Percentiles rank a stretch among this genome's conserved stretches.
phyloP scores from a whole-genome alignment of 2,888 invertebrate species.

The Muschampia plurimacula region DNA sequence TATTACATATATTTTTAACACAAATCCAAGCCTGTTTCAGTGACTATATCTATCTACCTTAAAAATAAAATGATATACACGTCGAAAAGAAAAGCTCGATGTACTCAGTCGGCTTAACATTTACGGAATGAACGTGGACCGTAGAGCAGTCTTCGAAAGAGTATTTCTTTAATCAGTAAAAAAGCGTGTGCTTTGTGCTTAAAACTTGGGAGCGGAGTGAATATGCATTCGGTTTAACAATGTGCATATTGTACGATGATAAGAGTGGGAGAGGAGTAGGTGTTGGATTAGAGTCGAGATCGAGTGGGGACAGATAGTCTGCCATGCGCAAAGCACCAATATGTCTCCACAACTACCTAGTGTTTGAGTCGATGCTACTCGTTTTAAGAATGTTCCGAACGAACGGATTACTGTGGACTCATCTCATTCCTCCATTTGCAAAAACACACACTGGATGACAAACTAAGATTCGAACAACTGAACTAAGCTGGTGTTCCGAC shows the following conservation, averaged over 20 bases:
- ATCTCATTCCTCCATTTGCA: background rate
- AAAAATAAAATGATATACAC: slow-evolving; percentile 11
- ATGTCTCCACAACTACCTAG: background rate
- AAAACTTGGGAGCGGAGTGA: background rate
- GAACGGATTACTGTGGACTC: background rate
- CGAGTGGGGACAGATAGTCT: background rate
- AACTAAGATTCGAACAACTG: background rate
- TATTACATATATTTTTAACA: background rate
- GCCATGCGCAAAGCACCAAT: background rate
- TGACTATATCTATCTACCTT: slow-evolving; percentile 23
- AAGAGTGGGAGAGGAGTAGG: background rate
- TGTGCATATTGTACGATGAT: slow-evolving; percentile 8
- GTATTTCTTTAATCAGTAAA: background rate
- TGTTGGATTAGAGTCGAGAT: background rate
- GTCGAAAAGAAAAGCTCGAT: slow-evolving; percentile 10
- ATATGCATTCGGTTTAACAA: background rate
- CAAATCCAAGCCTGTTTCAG: slow-evolving; percentile 29
- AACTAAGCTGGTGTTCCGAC: slow-evolving; percentile 9
- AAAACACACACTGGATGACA: slow-evolving; percentile 1
- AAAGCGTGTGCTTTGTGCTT: slow-evolving; percentile 19
- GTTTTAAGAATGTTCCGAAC: slow-evolving; percentile 5
- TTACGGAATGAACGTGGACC: slow-evolving; percentile 16
- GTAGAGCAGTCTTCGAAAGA: slow-evolving; percentile 10
- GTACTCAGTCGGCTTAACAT: slow-evolving; percentile 16
- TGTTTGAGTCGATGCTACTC: background rate